These are phyloP conservation scores for Folsomia manolachei DNA, from an alignment of 2,888 invertebrate genomes.

Conservation along the genomic window DNA sequence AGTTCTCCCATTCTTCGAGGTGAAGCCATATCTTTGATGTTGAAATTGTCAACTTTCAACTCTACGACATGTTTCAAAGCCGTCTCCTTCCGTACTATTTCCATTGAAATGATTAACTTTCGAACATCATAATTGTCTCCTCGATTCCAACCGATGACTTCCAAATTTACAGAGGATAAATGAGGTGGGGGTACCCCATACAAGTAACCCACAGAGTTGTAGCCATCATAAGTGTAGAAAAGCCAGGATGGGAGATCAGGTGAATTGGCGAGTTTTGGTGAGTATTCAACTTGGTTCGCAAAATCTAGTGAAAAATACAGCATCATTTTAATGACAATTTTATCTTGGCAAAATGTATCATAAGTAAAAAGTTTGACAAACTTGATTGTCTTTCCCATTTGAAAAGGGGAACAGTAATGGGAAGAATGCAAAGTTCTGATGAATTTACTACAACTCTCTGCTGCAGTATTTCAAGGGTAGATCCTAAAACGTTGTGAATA, in stretches of 20 bases:
- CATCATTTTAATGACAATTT: too few relatives aligned
- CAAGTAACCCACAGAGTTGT: slow-evolving; percentile 63
- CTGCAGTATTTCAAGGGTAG: slow-evolving; percentile 40
- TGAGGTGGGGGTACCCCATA: slow-evolving; percentile 45
- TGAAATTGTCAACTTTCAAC: slow-evolving; percentile 83
- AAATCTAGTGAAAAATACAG: too few relatives aligned
- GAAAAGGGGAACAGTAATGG: slow-evolving; percentile 40
- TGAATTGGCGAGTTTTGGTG: slow-evolving; percentile 57
- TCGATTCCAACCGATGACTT: slow-evolving; percentile 49
- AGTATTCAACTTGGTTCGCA: slow-evolving; percentile 47
- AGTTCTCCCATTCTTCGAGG: slow-evolving; percentile 68
- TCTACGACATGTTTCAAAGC: slow-evolving; percentile 74
- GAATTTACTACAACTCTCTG: slow-evolving; percentile 46
- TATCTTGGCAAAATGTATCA: background rate
- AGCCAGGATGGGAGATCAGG: slow-evolving; percentile 86
- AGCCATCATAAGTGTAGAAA: slow-evolving; percentile 75
- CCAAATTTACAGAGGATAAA: slow-evolving; percentile 35
- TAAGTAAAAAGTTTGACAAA: too few relatives aligned
- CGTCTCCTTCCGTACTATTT: slow-evolving; percentile 44
- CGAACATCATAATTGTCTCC: slow-evolving; percentile 41
- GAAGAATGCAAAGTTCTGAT: slow-evolving; percentile 45
- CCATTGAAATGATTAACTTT: slow-evolving; percentile 41
- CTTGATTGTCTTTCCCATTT: slow-evolving; percentile 47
- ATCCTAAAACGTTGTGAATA: background rate
- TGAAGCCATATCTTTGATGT: slow-evolving; percentile 82